Conservation (phyloP, 2,888 invertebrate genomes). For the Embidobia sp. region DNA sequence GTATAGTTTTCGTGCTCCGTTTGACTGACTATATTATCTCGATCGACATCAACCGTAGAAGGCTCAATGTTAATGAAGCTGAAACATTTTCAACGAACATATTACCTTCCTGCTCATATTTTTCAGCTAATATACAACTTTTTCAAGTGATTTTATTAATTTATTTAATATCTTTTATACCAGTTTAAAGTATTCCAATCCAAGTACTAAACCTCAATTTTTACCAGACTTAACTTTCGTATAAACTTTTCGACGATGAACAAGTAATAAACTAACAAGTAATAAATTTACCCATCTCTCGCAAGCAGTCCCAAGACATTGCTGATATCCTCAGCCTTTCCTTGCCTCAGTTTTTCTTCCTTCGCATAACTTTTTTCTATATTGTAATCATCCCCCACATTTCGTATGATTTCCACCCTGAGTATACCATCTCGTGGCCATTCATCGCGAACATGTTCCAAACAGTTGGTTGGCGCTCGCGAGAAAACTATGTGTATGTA, state of each 20-base stretch:
- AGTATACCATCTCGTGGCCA: slow-evolving; percentile 99
- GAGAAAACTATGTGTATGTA: slow-evolving; percentile 98
- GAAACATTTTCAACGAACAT: too few species aligned
- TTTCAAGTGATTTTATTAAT: too few species aligned
- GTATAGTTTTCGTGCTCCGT: slow-evolving; percentile 78
- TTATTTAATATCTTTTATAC: too few species aligned
- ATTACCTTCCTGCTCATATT: too few species aligned
- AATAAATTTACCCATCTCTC: slow-evolving; percentile 84
- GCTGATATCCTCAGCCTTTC: slow-evolving; percentile 84
- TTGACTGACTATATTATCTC: slow-evolving; percentile 81
- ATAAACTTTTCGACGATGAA: too few species aligned
- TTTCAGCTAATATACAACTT: too few species aligned
- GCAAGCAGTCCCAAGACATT: slow-evolving; percentile 85
- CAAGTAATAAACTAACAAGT: too few species aligned
- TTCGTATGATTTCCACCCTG: slow-evolving; percentile 92
- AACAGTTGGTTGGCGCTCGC: slow-evolving; percentile 94
- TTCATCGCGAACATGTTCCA: slow-evolving; percentile 91
- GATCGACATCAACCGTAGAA: slow-evolving; percentile 84
- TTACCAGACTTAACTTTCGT: too few species aligned
- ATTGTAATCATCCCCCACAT: slow-evolving; percentile 88
- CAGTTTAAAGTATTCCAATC: too few species aligned
- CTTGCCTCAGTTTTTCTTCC: slow-evolving; percentile 88
- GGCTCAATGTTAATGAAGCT: slow-evolving; percentile 87
- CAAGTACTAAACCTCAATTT: too few species aligned
- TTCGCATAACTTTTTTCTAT: slow-evolving; percentile 92